Conservation (phyloP, 2,113 vertebrate genomes). For the Scytalopus superciliaris region DNA sequence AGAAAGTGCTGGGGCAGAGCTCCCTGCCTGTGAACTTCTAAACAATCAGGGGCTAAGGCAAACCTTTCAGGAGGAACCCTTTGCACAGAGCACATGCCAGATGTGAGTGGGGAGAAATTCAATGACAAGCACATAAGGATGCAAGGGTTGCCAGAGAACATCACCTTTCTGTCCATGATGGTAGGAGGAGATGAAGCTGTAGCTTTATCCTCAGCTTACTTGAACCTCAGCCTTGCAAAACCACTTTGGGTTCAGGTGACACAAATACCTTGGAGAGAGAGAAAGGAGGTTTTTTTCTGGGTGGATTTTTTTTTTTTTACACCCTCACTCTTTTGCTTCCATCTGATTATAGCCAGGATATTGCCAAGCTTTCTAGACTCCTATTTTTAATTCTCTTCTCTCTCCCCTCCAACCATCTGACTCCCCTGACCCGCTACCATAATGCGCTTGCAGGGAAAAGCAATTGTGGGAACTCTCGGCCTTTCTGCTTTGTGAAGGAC, state of each 20-base stretch:
- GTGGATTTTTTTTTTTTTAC: neutral
- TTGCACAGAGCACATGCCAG: neutral
- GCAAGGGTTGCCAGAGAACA: neutral
- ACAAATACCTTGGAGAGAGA: neutral
- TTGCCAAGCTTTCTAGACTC: neutral
- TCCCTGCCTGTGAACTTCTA: neutral
- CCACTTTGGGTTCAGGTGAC: neutral
- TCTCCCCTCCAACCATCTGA: neutral
- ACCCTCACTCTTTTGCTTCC: neutral
- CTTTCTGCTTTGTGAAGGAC: constrained; percentile 43
- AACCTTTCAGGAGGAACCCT: neutral
- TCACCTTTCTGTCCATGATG: neutral
- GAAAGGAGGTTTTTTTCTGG: neutral
- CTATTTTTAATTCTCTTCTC: constrained; percentile 23
- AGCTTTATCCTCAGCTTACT: neutral
- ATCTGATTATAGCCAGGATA: neutral
- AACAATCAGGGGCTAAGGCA: neutral
- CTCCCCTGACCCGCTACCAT: constrained; percentile 3
- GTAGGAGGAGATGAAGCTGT: neutral
- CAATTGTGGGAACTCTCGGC: constrained; percentile 19
- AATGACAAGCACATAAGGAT: neutral
- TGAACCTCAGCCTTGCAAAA: neutral
- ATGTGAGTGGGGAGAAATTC: neutral
- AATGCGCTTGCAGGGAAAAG: neutral
- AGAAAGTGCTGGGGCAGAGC: neutral